Conservation (phyloP, 2,797 vertebrate genomes). For the Babyrousa celebensis region DNA sequence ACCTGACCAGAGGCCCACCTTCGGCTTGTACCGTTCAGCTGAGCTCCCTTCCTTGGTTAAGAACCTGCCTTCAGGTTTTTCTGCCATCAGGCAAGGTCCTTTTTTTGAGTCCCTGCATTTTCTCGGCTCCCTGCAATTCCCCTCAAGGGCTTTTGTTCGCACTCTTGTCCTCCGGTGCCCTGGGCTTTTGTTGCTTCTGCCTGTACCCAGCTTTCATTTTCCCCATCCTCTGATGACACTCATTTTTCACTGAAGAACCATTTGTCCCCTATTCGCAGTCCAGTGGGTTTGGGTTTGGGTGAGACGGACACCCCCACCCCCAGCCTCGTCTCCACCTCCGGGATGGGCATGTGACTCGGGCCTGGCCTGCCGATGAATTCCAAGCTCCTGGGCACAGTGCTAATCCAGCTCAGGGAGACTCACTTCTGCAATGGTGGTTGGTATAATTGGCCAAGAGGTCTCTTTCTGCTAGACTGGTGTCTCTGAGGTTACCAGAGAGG, state of each 20-base stretch:
- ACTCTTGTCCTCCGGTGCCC: not conserved
- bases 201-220: not conserved
- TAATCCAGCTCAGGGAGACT: not conserved
- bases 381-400: not conserved
- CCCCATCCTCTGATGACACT: not conserved
- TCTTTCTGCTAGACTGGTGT: slow-evolving; percentile 13
- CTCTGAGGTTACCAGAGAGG: not conserved
- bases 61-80: too few relatives aligned
- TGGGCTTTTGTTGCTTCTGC: not conserved
- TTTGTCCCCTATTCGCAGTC: not conserved
- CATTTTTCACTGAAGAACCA: not conserved
- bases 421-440: slow-evolving; percentile 42
- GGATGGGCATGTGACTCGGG: not conserved
- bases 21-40: too few relatives aligned
- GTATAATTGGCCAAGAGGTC: not conserved
- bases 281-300: not conserved
- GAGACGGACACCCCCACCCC: not conserved
- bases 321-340: too few relatives aligned
- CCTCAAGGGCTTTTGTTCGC: not conserved
- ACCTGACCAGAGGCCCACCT: too few relatives aligned
- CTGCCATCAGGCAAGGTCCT: too few relatives aligned
- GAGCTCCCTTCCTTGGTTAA: too few relatives aligned
- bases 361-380: not conserved
- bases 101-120: too few relatives aligned
- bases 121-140: not conserved